Percentiles rank a stretch among this genome's conserved stretches.
Conservation (phyloP, 2,113 vertebrate genomes). For the Mirza zaza region DNA sequence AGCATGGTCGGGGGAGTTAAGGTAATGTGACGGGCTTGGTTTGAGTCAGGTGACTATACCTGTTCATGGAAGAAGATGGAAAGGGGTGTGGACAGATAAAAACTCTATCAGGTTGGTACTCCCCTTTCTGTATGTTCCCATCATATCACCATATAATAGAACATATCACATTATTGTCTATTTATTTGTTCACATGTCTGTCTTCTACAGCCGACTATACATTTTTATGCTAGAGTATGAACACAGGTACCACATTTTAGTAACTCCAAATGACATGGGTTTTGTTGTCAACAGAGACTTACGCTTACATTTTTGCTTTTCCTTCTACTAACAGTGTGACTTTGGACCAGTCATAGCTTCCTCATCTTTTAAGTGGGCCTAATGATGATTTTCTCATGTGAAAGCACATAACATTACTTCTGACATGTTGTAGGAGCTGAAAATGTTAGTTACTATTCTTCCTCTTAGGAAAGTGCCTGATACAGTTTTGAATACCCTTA, state of each 20-base stretch:
- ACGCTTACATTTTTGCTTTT: not conserved
- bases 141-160: not conserved
- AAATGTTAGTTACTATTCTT: not conserved
- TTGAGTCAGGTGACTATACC: not conserved
- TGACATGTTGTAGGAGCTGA: not conserved
- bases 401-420: not conserved
- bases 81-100: not conserved
- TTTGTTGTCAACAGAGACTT: not conserved
- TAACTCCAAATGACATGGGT: not conserved
- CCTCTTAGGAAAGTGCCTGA: not conserved
- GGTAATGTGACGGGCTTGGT: not conserved
- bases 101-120: not conserved
- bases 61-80: not conserved
- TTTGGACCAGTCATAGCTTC: not conserved
- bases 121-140: not conserved
- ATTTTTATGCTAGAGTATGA: not conserved
- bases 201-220: not conserved
- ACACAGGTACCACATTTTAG: not conserved
- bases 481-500: not conserved
- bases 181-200: conserved; percentile 14
- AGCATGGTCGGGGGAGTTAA: not conserved
- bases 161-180: not conserved
- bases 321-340: not conserved
- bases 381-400: not conserved
- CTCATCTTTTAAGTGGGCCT: not conserved